These are phyloP conservation scores for Pelecanoides urinatrix DNA, from an alignment of 2,113 vertebrate species.

Conservation along the genomic window DNA sequence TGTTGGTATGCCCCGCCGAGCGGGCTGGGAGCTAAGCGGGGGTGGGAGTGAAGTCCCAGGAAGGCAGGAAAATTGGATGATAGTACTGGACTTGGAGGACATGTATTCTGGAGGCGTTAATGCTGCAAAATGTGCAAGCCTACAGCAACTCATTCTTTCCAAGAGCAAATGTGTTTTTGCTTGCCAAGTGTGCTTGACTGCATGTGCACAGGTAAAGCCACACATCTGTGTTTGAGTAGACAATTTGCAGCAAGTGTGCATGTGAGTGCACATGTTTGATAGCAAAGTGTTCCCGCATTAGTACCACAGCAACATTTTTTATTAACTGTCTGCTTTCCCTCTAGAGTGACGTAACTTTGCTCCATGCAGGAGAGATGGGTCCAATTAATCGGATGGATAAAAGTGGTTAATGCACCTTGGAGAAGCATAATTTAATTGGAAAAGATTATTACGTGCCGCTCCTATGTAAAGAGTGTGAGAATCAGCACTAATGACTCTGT, in stretches of 20 bases:
- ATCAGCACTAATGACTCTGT: conserved; percentile 33
- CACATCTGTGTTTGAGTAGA: fast-evolving
- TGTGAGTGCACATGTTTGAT: not conserved
- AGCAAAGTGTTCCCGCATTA: not conserved
- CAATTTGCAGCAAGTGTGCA: not conserved
- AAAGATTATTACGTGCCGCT: conserved; percentile 28
- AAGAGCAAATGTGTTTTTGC: too few relatives aligned
- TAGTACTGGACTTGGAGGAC: not conserved
- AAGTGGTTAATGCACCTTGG: conserved; percentile 62
- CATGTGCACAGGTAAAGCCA: not conserved
- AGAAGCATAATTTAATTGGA: conserved; percentile 54
- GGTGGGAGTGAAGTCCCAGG: not conserved
- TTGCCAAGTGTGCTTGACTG: not conserved
- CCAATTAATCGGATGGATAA: conserved; percentile 41
- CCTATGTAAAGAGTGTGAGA: conserved; percentile 38
- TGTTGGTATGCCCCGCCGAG: not conserved
- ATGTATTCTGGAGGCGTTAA: fast-evolving
- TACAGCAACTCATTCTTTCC: not conserved
- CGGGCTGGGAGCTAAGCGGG: fast-evolving
- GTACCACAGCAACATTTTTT: not conserved
- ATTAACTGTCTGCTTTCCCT: conserved; percentile 31
- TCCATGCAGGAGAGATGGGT: not conserved
- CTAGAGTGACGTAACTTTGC: not conserved
- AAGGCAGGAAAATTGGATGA: not conserved
- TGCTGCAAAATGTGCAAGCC: not conserved